These are phyloP conservation scores for Drosophila malerkotliana DNA, from an alignment of 1,140 invertebrate genomes.

Conservation along the genomic window DNA sequence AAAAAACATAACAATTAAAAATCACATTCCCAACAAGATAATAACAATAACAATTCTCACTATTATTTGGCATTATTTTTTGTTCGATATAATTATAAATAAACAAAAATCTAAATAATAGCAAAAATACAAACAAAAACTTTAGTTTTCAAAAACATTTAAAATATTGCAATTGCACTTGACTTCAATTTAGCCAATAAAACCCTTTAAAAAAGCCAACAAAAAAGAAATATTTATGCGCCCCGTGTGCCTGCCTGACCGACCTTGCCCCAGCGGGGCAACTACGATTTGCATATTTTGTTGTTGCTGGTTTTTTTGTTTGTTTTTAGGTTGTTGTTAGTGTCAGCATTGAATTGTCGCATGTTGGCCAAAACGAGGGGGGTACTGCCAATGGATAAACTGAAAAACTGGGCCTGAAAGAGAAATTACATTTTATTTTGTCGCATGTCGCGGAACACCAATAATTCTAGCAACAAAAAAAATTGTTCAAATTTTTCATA, in stretches of 20 bases:
- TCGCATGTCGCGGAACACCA: slow-evolving; percentile 65
- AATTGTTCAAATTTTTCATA: not conserved
- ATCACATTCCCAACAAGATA: slow-evolving; percentile 30
- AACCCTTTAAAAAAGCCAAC: not conserved
- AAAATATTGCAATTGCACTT: slow-evolving; percentile 48
- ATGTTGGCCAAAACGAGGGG: slow-evolving; percentile 37
- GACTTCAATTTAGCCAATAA: slow-evolving; percentile 57
- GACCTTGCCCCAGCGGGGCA: slow-evolving; percentile 37
- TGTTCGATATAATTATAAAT: not conserved
- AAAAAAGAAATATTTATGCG: not conserved
- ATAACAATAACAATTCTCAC: slow-evolving; percentile 28
- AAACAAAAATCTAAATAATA: slow-evolving; percentile 28
- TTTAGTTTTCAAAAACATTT: slow-evolving; percentile 35
- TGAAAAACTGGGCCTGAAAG: slow-evolving; percentile 40
- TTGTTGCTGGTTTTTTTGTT: slow-evolving; percentile 30
- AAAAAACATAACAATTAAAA: slow-evolving; percentile 33
- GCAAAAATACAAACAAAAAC: slow-evolving; percentile 4
- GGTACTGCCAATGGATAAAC: slow-evolving; percentile 10
- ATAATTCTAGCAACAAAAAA: slow-evolving; percentile 8
- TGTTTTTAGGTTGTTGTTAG: slow-evolving; percentile 33
- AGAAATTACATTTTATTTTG: slow-evolving; percentile 68
- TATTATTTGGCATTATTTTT: not conserved
- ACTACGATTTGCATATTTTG: slow-evolving; percentile 56
- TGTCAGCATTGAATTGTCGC: slow-evolving; percentile 64
- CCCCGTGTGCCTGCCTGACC: slow-evolving; percentile 25